Conservation (phyloP, 2,113 vertebrate species). For the Zosterops borbonicus region DNA sequence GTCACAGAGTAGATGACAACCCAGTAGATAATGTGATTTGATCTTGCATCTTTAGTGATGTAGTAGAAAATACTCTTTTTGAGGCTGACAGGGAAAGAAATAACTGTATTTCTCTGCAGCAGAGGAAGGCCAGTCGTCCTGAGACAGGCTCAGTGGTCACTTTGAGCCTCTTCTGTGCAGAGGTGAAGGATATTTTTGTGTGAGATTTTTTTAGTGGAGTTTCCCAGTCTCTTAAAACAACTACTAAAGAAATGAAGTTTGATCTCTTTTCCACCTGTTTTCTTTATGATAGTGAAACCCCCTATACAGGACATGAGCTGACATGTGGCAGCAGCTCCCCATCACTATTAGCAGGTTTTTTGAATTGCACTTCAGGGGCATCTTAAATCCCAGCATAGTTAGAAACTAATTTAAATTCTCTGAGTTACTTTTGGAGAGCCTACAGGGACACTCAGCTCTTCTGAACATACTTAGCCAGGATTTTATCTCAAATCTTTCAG, state of each 20-base stretch:
- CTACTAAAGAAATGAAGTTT: background rate
- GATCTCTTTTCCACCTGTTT: background rate
- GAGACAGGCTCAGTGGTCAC: background rate
- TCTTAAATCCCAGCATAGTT: slow-evolving; percentile 7
- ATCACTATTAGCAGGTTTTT: background rate
- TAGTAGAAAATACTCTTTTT: background rate
- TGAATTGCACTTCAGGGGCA: background rate
- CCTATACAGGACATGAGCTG: background rate
- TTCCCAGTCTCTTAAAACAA: background rate
- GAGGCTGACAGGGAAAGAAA: background rate
- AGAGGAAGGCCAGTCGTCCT: background rate
- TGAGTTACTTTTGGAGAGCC: slow-evolving; percentile 8
- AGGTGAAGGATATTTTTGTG: background rate
- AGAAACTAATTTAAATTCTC: background rate
- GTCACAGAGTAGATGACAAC: background rate
- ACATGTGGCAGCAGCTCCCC: background rate
- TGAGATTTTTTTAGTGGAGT: background rate
- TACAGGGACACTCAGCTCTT: background rate
- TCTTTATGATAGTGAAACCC: background rate
- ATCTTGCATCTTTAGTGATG: background rate
- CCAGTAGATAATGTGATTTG: background rate
- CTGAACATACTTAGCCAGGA: background rate
- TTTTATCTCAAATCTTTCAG: background rate
- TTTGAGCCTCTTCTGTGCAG: background rate
- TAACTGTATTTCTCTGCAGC: background rate